Evolutionary conservation across 1,140 invertebrate species (phyloP), one percentile per base, ranked within the genome.

Genomic region (Harpegnathos saltator): DNA sequence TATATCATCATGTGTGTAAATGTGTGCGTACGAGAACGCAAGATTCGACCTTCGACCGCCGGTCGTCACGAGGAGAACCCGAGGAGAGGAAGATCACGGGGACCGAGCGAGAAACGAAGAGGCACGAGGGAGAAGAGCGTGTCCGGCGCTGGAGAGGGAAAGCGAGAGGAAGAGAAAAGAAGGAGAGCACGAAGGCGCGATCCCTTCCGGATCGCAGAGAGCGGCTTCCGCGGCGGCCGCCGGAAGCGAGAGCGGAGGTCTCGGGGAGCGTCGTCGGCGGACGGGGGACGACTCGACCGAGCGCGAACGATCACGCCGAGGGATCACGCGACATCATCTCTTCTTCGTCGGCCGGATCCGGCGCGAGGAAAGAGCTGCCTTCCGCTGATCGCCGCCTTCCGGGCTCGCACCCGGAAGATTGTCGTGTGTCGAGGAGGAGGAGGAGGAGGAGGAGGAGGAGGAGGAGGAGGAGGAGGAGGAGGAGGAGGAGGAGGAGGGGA

Each of bases 71-170:
- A 54, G 56, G 38, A 52, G 12, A 74, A 63, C 44, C n/a, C 56
- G 17, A 62, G 12, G 58, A 52, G 29, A 82, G n/a, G 22, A 74
- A 44, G 17, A 54, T 62, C 19, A 17, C 50, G 58, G 75, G 24
- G 38, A 82, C 12, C 44, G 33, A 62, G 9, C 17, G 54, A 72
- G 48, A 62, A 61, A 62, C 33, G 24, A 63, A 74, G 68, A 73
- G 71, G 29, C 50, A 74, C 69, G 63, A 68, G 58, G n/a, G 22
- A 44, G 22, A 44, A n/a, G 26, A 59, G 33, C 38, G 7, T 1
- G 38, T 33, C 24, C 56, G 11, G 11, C 48, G 22, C 68, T n/a
- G 44, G 12, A 78, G 58, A 69, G 52, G 33, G 63, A 78, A 78
- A 78, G 52, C 52, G 62, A 50, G 72, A 50, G 14, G 38, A 48